Evolutionary conservation across 2,797 vertebrate genomes (phyloP).

Genomic region (Phataginus tetradactyla): DNA sequence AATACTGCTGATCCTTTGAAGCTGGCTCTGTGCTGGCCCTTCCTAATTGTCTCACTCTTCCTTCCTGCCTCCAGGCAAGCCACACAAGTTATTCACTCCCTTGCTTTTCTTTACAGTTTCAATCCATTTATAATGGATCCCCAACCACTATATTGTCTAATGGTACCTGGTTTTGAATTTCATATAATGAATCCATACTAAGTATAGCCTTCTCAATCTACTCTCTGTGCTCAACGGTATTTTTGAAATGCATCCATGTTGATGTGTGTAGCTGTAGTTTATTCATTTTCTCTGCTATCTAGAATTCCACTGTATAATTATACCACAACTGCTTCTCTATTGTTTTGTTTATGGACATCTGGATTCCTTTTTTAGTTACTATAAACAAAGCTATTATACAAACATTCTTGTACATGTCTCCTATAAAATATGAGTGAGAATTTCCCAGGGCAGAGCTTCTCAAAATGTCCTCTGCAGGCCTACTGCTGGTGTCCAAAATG

Average conservation of each 20-base stretch:
- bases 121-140: neutral
- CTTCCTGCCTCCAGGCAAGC: neutral
- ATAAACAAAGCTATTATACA: neutral
- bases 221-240: neutral
- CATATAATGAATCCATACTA: neutral
- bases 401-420: neutral
- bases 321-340: neutral
- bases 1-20: neutral
- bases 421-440: neutral
- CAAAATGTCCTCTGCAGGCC: neutral
- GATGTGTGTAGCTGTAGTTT: neutral
- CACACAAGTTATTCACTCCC: neutral
- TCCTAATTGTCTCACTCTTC: accelerated
- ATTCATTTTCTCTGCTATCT: neutral
- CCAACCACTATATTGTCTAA: neutral
- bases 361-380: neutral
- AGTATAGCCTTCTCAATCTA: neutral
- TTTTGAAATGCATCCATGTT: neutral
- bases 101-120: neutral
- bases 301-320: neutral
- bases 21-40: neutral
- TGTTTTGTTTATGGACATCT: neutral
- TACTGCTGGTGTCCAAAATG: neutral
- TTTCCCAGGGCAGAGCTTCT: neutral
- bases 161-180: neutral